These are phyloP conservation scores for Noctua comes DNA, from an alignment of 2,888 invertebrate genomes.

Conservation along the genomic window DNA sequence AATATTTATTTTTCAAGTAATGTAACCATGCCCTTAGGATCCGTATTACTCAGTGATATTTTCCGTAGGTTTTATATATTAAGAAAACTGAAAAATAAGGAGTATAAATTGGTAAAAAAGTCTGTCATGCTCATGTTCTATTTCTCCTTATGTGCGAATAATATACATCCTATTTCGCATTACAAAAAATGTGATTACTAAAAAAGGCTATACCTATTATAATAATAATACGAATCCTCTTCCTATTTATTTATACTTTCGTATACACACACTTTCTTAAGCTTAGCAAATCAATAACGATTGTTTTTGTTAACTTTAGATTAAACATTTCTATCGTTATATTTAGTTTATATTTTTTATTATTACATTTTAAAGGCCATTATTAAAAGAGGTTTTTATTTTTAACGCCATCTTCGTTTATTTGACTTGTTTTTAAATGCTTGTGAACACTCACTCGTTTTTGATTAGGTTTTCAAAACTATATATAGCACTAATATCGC, in stretches of 20 bases:
- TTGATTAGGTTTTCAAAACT: slow-evolving; percentile 11
- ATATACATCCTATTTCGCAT: background rate
- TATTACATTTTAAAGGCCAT: slow-evolving; percentile 50
- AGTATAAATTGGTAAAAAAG: too few species aligned
- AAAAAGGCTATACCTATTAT: background rate
- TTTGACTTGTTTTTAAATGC: slow-evolving; percentile 27
- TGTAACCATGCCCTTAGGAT: slow-evolving; percentile 46
- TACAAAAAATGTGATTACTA: background rate
- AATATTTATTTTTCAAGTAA: slow-evolving; percentile 16
- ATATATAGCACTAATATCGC: background rate
- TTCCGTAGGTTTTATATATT: background rate
- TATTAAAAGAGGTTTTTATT: slow-evolving; percentile 25
- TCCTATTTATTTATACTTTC: slow-evolving; percentile 45
- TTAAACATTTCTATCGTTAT: slow-evolving; percentile 47
- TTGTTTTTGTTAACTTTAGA: slow-evolving; percentile 33
- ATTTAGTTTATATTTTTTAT: slow-evolving; percentile 17
- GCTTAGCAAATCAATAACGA: slow-evolving; percentile 58
- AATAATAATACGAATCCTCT: slow-evolving; percentile 39
- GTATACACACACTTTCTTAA: slow-evolving; percentile 64
- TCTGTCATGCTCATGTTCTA: background rate
- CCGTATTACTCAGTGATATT: slow-evolving; percentile 23
- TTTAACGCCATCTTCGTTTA: slow-evolving; percentile 6
- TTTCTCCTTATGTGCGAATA: background rate
- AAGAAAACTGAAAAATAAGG: background rate
- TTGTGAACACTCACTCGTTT: background rate